These are phyloP conservation scores for Alcedo quadribrachys DNA, from an alignment of 2,797 vertebrate genomes.

Conservation along the genomic window DNA sequence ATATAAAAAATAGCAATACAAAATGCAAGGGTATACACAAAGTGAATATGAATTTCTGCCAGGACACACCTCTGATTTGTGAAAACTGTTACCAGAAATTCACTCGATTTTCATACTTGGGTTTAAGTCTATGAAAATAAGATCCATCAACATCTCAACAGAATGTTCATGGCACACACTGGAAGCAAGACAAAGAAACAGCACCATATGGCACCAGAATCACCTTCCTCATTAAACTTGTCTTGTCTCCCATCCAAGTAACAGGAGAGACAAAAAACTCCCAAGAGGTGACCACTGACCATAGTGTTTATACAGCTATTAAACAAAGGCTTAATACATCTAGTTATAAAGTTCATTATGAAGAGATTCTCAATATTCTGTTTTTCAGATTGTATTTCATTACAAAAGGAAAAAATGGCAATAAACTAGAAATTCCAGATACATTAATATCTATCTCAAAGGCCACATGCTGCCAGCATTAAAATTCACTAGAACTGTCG, in stretches of 20 bases:
- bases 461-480: not conserved
- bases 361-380: not conserved
- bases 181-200: not conserved
- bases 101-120: not conserved
- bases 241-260: not conserved
- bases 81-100: not conserved
- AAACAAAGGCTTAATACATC: not conserved
- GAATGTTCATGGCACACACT: not conserved
- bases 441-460: not conserved
- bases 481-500: not conserved
- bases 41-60: constrained; percentile 58
- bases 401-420: not conserved
- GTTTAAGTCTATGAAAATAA: not conserved
- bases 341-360: not conserved
- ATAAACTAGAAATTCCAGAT: not conserved
- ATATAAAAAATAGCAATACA: not conserved
- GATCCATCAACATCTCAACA: not conserved
- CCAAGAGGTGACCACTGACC: not conserved
- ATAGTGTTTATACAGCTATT: not conserved
- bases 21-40: not conserved
- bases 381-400: not conserved
- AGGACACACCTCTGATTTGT: not conserved
- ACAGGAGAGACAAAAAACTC: not conserved
- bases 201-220: not conserved
- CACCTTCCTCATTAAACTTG: not conserved